Evolutionary conservation across 2,113 vertebrate species (phyloP).

Genomic region (Pachyramphus minor): DNA sequence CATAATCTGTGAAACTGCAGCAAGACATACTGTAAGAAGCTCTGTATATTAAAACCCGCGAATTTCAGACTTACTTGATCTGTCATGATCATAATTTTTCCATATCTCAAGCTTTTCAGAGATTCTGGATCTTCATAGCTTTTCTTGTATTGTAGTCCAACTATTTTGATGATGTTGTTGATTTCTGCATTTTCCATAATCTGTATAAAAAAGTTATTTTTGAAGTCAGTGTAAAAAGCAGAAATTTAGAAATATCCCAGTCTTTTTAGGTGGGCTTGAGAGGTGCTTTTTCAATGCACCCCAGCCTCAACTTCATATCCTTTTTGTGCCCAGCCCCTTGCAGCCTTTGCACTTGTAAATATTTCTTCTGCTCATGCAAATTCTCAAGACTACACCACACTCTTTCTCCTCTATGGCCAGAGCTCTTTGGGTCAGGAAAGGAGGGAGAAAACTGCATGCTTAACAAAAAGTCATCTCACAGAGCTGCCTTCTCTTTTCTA

Average conservation of each 20-base stretch:
- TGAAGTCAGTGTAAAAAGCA: background rate
- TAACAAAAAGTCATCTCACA: background rate
- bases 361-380: background rate
- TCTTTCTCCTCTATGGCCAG: background rate
- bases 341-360: background rate
- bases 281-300: background rate
- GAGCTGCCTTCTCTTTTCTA: background rate
- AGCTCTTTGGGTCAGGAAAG: background rate
- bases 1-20: background rate
- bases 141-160: constrained; percentile 98
- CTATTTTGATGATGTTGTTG: constrained; percentile 99
- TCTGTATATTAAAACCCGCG: background rate
- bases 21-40: background rate
- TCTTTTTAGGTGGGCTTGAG: background rate
- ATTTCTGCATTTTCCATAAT: constrained; percentile 99
- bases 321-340: background rate
- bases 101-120: constrained; percentile 90
- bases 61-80: constrained; percentile 86
- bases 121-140: constrained; percentile 98
- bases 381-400: background rate
- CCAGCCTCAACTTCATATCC: background rate
- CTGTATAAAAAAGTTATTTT: constrained; percentile 57
- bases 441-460: background rate
- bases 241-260: background rate
- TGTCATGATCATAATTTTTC: constrained; percentile 99